These are phyloP conservation scores for Palythoa grandiflora DNA, from an alignment of 92 coral and sea anemone genomes.

Conservation along the genomic window DNA sequence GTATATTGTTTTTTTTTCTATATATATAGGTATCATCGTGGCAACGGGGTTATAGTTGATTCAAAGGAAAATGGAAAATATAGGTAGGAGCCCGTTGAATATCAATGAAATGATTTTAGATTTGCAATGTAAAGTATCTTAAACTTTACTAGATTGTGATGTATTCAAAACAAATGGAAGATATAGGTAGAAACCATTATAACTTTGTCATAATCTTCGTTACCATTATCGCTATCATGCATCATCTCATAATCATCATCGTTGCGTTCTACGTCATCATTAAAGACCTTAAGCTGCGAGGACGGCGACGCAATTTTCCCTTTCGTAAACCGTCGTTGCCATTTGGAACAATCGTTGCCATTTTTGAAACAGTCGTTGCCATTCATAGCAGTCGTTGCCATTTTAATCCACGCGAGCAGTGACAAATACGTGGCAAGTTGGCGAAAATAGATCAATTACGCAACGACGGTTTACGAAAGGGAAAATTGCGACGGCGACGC, in stretches of 20 bases:
- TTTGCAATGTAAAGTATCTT: background rate
- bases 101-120: background rate
- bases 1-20: background rate
- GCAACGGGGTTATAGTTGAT: slow-evolving; percentile 86
- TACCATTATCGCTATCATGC: background rate
- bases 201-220: background rate
- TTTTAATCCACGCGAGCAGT: too few species aligned
- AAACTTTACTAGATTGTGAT: too few species aligned
- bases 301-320: too few species aligned
- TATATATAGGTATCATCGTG: slow-evolving; percentile 84
- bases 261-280: background rate
- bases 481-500: too few species aligned
- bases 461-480: too few species aligned
- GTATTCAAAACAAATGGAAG: slow-evolving; percentile 88
- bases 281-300: too few species aligned
- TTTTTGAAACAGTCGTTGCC: too few species aligned
- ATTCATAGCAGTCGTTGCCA: too few species aligned
- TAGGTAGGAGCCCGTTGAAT: slow-evolving; percentile 62
- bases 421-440: too few species aligned
- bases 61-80: slow-evolving; percentile 92
- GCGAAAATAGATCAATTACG: too few species aligned
- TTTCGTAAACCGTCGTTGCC: too few species aligned
- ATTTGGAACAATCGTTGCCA: too few species aligned
- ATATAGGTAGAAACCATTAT: slow-evolving; percentile 66
- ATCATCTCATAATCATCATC: background rate